These are phyloP conservation scores for Lepus europaeus DNA, from an alignment of 2,113 vertebrate genomes.

Conservation along the genomic window DNA sequence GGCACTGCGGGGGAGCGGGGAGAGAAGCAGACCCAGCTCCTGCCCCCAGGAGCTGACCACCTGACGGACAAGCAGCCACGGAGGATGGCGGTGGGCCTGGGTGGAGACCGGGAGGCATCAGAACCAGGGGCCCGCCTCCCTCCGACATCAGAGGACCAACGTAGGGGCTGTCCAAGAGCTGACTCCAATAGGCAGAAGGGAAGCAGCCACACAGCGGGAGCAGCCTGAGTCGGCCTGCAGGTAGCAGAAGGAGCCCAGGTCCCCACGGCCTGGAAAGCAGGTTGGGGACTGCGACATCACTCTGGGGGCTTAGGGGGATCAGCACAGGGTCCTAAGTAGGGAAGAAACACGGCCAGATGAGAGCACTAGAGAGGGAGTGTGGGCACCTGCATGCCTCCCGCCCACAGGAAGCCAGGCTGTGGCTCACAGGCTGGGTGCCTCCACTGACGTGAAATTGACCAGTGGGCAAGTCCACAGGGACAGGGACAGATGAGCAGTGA, in stretches of 20 bases:
- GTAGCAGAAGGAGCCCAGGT: not conserved
- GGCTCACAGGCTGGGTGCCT: not conserved
- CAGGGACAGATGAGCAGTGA: not conserved
- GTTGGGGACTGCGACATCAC: fast-evolving
- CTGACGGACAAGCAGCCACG: not conserved
- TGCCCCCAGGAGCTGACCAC: not conserved
- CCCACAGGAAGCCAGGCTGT: not conserved
- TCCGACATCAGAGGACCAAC: not conserved
- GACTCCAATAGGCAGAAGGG: not conserved
- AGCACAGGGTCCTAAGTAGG: not conserved
- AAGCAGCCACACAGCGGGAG: not conserved
- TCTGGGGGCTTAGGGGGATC: not conserved
- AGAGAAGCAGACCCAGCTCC: not conserved
- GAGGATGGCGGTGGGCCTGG: not conserved
- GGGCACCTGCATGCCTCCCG: not conserved
- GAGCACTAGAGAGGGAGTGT: not conserved
- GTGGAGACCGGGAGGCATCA: not conserved
- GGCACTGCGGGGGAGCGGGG: no score
- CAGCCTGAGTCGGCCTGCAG: no score
- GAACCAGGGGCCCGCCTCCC: fast-evolving
- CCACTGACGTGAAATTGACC: not conserved
- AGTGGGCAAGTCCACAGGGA: not conserved
- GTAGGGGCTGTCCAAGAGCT: not conserved
- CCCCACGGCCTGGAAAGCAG: not conserved
- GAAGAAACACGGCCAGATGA: not conserved